Evolutionary conservation across 2,797 vertebrate species (phyloP).

Genomic region (Nyctalus aviator): DNA sequence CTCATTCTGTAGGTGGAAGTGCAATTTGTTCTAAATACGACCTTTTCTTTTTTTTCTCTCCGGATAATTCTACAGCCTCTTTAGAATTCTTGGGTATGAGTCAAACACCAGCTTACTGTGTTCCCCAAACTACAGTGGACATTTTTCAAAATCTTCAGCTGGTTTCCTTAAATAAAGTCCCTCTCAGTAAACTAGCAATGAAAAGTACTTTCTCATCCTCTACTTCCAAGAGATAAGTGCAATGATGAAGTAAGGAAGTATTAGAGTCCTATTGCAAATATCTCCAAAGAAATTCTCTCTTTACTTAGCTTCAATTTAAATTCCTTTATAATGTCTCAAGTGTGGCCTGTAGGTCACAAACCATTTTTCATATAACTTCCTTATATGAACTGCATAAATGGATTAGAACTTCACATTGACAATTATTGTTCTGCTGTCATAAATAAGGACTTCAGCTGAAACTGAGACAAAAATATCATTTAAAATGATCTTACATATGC

Average conservation of each 20-base stretch:
- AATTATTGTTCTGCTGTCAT: slow-evolving; percentile 3
- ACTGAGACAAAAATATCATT: background rate
- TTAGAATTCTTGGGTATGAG: slow-evolving; percentile 4
- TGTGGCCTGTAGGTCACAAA: background rate
- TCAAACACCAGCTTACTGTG: background rate
- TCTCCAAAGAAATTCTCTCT: slow-evolving; percentile 37
- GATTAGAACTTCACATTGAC: background rate
- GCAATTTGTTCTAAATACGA: slow-evolving; percentile 4
- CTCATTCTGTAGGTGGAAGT: slow-evolving; percentile 27
- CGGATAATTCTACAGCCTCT: slow-evolving; percentile 1
- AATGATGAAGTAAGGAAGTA: slow-evolving; percentile 38
- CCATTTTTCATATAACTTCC: background rate
- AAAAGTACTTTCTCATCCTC: background rate
- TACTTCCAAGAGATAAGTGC: background rate
- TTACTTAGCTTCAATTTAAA: slow-evolving; percentile 34
- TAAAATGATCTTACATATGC: slow-evolving; percentile 11
- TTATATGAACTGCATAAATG: slow-evolving; percentile 20
- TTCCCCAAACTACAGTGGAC: background rate
- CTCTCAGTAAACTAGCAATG: background rate
- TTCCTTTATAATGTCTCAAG: background rate
- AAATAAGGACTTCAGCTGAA: background rate
- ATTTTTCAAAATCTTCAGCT: slow-evolving; percentile 35
- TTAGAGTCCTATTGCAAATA: slow-evolving; percentile 5
- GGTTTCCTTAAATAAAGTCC: background rate
- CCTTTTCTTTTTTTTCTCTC: background rate